Base-by-base conservation (phyloP, 2,797 vertebrate genomes). In the Centropyge bicolor region DNA sequence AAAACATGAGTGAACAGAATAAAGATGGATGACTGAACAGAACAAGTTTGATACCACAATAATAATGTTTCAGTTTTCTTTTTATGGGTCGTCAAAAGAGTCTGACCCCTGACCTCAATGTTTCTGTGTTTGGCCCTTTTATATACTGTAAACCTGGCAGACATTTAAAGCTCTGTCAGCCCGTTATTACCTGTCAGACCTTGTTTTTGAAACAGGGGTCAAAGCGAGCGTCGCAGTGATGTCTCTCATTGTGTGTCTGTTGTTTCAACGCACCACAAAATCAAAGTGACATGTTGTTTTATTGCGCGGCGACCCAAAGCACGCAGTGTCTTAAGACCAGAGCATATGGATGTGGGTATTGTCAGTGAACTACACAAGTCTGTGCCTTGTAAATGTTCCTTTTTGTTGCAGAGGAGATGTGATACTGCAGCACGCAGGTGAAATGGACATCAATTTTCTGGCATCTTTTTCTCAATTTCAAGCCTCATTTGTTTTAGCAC, bases 221-320 rank as follows among this genome's bases (percentile, higher is more conserved):
- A 78, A 71, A 76, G 40, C 24, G 65, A 79, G 35, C 36, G 12
- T 43, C 1, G 36, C 69, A 10, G 45, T 20, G 60, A 83, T 51
- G 73, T 76, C 71, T 82, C 78, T 86, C 72, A 72, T 67, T 70
- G 40, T 70, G 38, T 71, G 62, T 72, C 78, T 65, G n/a, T 52
- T 80, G 56, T 70, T 86, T 81, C 43, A 10, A 48, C 55, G 76
- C 74, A 20, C 19, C 62, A 22, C 65, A 79, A 86, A 89, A 87
- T 75, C 71, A 81, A 88, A 86, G 74, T 78, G 88, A 89, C 83
- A 75, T 64, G 60, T 63, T 74, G 27, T 67, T 83, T 87, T 68
- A 88, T 81, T 72, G 66, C 60, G 51, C 1, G 0, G 14, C 16
- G 49, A 88, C 75, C 66, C 0, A 0, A 24, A 51, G 63, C 65